Conservation (phyloP, 2,113 vertebrate species). For the Rousettus leschenaultii region DNA sequence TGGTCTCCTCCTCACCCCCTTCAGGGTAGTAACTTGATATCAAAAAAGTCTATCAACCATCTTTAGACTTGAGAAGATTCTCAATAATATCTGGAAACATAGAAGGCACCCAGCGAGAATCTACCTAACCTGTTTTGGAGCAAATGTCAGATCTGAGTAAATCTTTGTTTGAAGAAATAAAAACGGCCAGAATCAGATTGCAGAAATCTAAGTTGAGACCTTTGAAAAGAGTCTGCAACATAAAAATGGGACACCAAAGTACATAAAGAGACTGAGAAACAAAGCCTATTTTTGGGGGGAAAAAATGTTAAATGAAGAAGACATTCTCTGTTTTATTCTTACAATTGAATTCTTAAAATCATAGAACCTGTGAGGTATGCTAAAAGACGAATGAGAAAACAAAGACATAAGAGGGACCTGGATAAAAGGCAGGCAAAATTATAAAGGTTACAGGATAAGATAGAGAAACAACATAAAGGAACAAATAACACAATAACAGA, state of each 20-base stretch:
- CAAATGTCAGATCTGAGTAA: background rate
- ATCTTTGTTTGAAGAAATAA: background rate
- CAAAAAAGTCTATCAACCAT: background rate
- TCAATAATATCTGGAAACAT: background rate
- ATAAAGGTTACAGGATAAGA: background rate
- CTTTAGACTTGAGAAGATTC: background rate
- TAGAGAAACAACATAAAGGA: background rate
- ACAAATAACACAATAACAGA: background rate
- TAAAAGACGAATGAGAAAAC: background rate
- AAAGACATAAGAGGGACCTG: background rate
- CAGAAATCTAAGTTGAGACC: background rate
- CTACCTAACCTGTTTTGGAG: background rate
- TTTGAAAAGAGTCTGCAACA: background rate
- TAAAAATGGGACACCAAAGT: background rate
- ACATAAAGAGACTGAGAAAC: background rate
- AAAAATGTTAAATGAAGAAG: background rate
- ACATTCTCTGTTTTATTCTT: background rate
- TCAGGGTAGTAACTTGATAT: background rate
- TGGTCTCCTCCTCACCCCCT: background rate
- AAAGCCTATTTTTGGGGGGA: background rate
- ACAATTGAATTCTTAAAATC: background rate
- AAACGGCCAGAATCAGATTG: background rate
- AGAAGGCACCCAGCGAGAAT: background rate
- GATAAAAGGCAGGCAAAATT: conserved; percentile 12
- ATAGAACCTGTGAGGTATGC: background rate